Percentiles rank a stretch among this genome's conserved stretches.
Conservation (phyloP, 2,888 invertebrate genomes). For the Lycophotia porphyrea region DNA sequence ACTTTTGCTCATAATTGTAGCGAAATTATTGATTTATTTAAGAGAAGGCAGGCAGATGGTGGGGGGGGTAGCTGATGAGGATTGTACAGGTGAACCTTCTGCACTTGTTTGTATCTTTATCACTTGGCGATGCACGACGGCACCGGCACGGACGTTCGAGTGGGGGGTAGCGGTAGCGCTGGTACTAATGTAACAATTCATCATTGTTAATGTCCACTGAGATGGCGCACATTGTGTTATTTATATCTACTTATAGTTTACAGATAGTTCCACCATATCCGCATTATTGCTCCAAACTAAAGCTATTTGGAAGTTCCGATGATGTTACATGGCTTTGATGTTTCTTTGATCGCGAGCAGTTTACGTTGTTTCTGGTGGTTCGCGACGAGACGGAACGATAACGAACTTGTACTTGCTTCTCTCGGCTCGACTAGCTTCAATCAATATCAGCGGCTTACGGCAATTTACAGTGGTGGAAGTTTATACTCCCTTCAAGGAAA, state of each 20-base stretch:
- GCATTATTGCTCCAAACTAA: constrained; percentile 48
- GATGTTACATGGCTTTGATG: constrained; percentile 44
- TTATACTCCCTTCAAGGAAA: not conserved
- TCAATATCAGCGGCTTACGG: not conserved
- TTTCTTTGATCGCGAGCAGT: constrained; percentile 39
- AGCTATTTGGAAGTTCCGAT: constrained; percentile 49
- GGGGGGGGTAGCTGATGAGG: not conserved
- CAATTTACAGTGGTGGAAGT: not conserved
- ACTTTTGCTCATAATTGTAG: not conserved
- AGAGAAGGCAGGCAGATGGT: not conserved
- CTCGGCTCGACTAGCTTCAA: not conserved
- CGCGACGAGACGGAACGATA: not conserved
- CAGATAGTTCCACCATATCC: constrained; percentile 31
- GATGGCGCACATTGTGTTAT: constrained; percentile 19
- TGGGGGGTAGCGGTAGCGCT: not conserved
- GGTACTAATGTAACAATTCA: constrained; percentile 22
- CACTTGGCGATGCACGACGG: constrained; percentile 1
- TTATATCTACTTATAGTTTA: constrained; percentile 27
- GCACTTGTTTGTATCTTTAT: not conserved
- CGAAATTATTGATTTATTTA: not conserved
- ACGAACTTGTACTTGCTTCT: not conserved
- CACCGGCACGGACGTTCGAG: constrained; percentile 15
- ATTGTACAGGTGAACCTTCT: constrained; percentile 5
- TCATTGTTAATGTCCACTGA: constrained; percentile 41
- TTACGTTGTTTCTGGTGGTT: constrained; percentile 20